phyloP scores from a whole-genome alignment of 2,113 vertebrate species.

The Sylvia atricapilla region DNA sequence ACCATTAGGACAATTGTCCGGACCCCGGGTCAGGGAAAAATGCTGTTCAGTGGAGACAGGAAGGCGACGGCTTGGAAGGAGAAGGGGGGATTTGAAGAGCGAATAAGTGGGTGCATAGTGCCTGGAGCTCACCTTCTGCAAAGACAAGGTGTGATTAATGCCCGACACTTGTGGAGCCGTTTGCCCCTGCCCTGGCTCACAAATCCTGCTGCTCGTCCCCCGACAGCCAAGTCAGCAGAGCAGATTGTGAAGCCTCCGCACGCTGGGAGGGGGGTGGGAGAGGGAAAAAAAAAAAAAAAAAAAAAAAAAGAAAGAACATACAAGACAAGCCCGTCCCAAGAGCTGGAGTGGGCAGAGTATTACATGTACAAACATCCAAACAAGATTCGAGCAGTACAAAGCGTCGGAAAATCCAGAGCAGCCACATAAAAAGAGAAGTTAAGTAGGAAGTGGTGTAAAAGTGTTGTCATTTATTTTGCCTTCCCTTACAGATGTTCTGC shows the following conservation, averaged over 20 bases:
- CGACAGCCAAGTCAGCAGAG: not conserved
- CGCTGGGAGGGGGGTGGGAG: not conserved
- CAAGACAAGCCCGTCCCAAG: slow-evolving; percentile 7
- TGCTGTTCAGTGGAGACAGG: slow-evolving; percentile 27
- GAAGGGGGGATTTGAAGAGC: not conserved
- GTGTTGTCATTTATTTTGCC: slow-evolving; percentile 76
- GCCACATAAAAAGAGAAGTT: slow-evolving; percentile 79
- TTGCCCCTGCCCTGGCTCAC: not conserved
- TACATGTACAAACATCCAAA: slow-evolving; percentile 53
- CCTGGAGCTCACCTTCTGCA: slow-evolving; percentile 19
- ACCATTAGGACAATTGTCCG: slow-evolving; percentile 43
- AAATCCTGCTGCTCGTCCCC: not conserved
- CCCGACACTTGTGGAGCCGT: not conserved
- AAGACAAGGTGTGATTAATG: slow-evolving; percentile 49
- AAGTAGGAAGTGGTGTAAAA: slow-evolving; percentile 79
- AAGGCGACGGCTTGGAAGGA: slow-evolving; percentile 26
- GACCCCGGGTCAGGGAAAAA: slow-evolving; percentile 18
- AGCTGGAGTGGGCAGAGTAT: slow-evolving; percentile 50
- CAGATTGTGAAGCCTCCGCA: not conserved
- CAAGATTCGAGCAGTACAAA: slow-evolving; percentile 68
- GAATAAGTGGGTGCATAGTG: slow-evolving; percentile 26
- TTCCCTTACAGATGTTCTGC: slow-evolving; percentile 79
- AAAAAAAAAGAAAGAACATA: not conserved
- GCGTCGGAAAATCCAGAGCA: slow-evolving; percentile 76
- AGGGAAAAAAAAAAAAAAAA: not conserved